Evolutionary conservation across 2,113 vertebrate species (phyloP).

Genomic region (Datnioides undecimradiatus): DNA sequence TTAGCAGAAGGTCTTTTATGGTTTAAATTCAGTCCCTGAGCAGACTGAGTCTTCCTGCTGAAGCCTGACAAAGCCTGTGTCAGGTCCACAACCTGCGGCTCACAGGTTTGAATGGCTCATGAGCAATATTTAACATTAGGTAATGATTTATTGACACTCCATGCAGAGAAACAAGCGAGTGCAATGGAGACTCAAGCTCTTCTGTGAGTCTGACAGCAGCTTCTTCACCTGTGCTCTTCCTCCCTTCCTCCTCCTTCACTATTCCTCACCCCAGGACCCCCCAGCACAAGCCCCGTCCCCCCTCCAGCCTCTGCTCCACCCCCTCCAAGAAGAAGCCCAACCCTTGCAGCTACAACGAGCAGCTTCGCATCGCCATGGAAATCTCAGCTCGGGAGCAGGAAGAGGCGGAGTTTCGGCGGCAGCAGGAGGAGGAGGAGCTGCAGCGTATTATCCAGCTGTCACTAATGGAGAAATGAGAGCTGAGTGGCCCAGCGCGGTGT

Average conservation of each 20-base stretch:
- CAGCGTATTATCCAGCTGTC: constrained; percentile 95
- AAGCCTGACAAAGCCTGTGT: too few species aligned
- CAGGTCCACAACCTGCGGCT: too few species aligned
- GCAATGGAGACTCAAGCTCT: too few species aligned
- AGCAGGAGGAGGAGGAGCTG: constrained; percentile 93
- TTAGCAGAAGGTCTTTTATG: too few species aligned
- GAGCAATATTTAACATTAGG: too few species aligned
- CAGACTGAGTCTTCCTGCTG: too few species aligned
- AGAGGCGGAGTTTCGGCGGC: constrained; percentile 87
- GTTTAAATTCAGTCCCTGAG: too few species aligned
- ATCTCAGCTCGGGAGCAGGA: constrained; percentile 93
- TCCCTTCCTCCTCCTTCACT: too few species aligned
- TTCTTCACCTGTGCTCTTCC: not conserved
- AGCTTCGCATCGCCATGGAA: constrained; percentile 95
- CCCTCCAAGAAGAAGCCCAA: constrained; percentile 81
- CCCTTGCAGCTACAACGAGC: constrained; percentile 89
- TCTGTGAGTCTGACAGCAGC: not conserved
- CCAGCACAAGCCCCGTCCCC: constrained; percentile 84
- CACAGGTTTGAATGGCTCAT: too few species aligned
- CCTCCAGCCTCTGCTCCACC: constrained; percentile 76
- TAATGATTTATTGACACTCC: too few species aligned
- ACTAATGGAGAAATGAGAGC: constrained; percentile 91
- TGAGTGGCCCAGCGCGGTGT: not conserved
- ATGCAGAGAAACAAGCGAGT: too few species aligned
- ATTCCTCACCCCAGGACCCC: constrained; percentile 84